Percentiles rank a stretch among this genome's conserved stretches.
Conservation (phyloP, 1,140 invertebrate genomes). For the Atta texana region DNA sequence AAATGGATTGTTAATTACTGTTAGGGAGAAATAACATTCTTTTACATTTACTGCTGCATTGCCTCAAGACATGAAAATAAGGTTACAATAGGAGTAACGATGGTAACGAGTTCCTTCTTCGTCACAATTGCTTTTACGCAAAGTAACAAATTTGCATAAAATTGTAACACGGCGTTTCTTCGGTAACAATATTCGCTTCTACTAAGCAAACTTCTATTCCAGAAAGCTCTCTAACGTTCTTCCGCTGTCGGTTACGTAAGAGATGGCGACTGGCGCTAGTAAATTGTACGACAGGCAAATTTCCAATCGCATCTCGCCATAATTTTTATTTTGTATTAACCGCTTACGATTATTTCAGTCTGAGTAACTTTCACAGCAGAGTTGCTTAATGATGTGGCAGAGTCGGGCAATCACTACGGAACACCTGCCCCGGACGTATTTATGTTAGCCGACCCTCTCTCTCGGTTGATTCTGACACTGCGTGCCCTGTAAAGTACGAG, state of each 20-base stretch:
- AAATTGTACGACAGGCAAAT: neutral
- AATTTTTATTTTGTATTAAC: slow-evolving; percentile 47
- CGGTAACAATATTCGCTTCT: neutral
- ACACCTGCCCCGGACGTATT: slow-evolving; percentile 69
- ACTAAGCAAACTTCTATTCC: neutral
- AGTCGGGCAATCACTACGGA: slow-evolving; percentile 68
- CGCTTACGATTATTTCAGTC: slow-evolving; percentile 53
- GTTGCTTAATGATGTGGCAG: slow-evolving; percentile 58
- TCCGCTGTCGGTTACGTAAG: neutral
- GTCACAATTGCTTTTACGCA: neutral
- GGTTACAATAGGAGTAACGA: neutral
- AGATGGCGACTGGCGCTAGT: neutral
- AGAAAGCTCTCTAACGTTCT: neutral
- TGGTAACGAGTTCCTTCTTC: neutral
- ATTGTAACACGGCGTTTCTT: neutral
- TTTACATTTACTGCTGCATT: neutral
- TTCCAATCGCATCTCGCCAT: slow-evolving; percentile 34
- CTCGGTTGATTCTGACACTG: slow-evolving; percentile 48
- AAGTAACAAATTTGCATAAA: slow-evolving; percentile 12
- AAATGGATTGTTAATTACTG: slow-evolving; percentile 50
- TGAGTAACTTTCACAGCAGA: slow-evolving; percentile 63
- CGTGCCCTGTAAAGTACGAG: slow-evolving; percentile 26
- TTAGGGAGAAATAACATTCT: slow-evolving; percentile 1
- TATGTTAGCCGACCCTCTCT: slow-evolving; percentile 55
- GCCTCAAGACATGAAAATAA: neutral